Evolutionary conservation across 2,888 invertebrate species (phyloP).

Genomic region (Crepidodera aurea): DNA sequence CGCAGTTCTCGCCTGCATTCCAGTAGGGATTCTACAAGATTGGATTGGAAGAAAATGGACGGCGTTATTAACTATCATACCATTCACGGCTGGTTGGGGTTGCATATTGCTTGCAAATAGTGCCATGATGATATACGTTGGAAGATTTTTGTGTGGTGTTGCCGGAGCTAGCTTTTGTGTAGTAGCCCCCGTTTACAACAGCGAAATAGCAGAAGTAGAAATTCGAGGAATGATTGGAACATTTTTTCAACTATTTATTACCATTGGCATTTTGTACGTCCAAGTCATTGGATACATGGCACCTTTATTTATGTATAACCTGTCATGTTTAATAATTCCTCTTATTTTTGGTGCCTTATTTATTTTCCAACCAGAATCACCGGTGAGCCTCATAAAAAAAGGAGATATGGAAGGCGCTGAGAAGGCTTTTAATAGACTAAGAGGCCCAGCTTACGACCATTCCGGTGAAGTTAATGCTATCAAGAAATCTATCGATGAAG

Average conservation of each 20-base stretch:
- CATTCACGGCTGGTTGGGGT: constrained; percentile 78
- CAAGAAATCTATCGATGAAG: constrained; percentile 64
- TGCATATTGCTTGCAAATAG: constrained; percentile 73
- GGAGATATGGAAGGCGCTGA: constrained; percentile 72
- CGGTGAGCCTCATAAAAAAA: constrained; percentile 74
- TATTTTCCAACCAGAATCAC: constrained; percentile 88
- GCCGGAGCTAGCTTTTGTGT: constrained; percentile 85
- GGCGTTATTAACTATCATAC: constrained; percentile 70
- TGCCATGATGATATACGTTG: constrained; percentile 69
- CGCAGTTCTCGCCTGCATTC: constrained; percentile 75
- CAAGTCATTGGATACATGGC: constrained; percentile 73
- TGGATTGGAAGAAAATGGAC: constrained; percentile 75
- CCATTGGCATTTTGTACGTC: constrained; percentile 82
- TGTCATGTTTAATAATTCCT: constrained; percentile 72
- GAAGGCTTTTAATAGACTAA: constrained; percentile 72
- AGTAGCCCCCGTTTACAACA: constrained; percentile 83
- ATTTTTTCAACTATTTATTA: constrained; percentile 86
- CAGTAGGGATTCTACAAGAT: constrained; percentile 67
- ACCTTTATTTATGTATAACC: constrained; percentile 68
- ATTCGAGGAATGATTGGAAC: constrained; percentile 85
- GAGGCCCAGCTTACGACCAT: constrained; percentile 76
- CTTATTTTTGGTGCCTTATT: constrained; percentile 75
- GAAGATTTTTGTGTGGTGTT: constrained; percentile 73
- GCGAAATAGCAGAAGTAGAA: constrained; percentile 84
- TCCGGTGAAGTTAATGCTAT: constrained; percentile 64